phyloP scores from a whole-genome alignment of 2,888 invertebrate species.

The Sinelater perroti region DNA sequence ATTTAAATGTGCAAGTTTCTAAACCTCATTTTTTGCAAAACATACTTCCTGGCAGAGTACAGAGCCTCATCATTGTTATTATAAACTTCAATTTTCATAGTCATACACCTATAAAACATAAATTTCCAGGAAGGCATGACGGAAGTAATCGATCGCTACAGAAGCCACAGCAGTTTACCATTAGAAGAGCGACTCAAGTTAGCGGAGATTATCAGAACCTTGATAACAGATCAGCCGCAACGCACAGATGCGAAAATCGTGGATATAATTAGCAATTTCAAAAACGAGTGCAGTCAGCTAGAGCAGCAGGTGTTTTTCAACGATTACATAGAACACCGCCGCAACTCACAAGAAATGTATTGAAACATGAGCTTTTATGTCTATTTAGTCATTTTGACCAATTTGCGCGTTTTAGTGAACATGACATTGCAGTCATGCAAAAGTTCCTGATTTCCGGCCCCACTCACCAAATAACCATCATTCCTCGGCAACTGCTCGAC shows the following conservation, averaged over 20 bases:
- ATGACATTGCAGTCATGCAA: slow-evolving; percentile 17
- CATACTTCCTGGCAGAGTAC: too few relatives aligned
- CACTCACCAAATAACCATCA: slow-evolving; percentile 28
- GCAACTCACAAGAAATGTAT: slow-evolving; percentile 26
- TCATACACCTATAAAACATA: too few relatives aligned
- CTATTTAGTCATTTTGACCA: too few relatives aligned
- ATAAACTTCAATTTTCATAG: too few relatives aligned
- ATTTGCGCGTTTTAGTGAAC: slow-evolving; percentile 23
- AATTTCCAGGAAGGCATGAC: slow-evolving; percentile 30
- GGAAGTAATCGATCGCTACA: slow-evolving; percentile 22
- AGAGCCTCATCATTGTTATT: too few relatives aligned
- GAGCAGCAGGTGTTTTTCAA: slow-evolving; percentile 26
- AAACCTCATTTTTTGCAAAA: background rate
- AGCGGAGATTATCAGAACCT: slow-evolving; percentile 1
- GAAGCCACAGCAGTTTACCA: slow-evolving; percentile 22
- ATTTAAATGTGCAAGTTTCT: background rate
- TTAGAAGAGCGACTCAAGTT: slow-evolving; percentile 29
- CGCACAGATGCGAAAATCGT: background rate
- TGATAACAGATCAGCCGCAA: too few relatives aligned
- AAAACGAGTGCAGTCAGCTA: slow-evolving; percentile 10
- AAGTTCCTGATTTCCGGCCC: slow-evolving; percentile 31
- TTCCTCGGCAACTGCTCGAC: slow-evolving; percentile 20
- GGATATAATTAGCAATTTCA: slow-evolving; percentile 22
- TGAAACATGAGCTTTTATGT: too few relatives aligned
- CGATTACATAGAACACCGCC: slow-evolving; percentile 20